Evolutionary conservation across 1,140 invertebrate genomes (phyloP).

Genomic region (Odontomachus brunneus): DNA sequence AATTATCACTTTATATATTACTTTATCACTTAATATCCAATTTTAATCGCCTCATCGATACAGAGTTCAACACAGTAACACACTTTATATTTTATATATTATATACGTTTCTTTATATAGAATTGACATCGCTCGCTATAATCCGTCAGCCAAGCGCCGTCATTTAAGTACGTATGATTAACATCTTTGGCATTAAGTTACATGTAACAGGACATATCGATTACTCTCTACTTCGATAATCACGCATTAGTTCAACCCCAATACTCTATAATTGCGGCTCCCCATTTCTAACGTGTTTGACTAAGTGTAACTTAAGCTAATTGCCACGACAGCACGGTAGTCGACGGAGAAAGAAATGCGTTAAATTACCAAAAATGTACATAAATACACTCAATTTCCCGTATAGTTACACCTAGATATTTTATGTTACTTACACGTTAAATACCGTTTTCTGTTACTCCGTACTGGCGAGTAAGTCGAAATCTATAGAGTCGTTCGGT

Average conservation of each 20-base stretch:
- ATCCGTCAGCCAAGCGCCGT: slow-evolving; percentile 35
- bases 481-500: slow-evolving; percentile 71
- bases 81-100: slow-evolving; percentile 42
- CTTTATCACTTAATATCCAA: not conserved
- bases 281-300: slow-evolving; percentile 21
- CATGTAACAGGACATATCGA: slow-evolving; percentile 44
- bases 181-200: slow-evolving; percentile 45
- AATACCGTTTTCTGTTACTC: slow-evolving; percentile 55
- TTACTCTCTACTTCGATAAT: slow-evolving; percentile 48
- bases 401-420: slow-evolving; percentile 67
- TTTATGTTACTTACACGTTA: slow-evolving; percentile 66
- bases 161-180: slow-evolving; percentile 26
- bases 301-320: slow-evolving; percentile 35
- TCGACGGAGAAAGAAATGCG: slow-evolving; percentile 56
- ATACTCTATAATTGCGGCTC: slow-evolving; percentile 34
- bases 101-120: slow-evolving; percentile 9
- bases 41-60: slow-evolving; percentile 32
- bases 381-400: slow-evolving; percentile 74
- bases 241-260: slow-evolving; percentile 40
- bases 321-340: slow-evolving; percentile 46
- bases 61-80: slow-evolving; percentile 45
- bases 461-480: slow-evolving; percentile 75
- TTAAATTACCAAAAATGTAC: slow-evolving; percentile 59
- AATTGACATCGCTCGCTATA: slow-evolving; percentile 22
- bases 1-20: slow-evolving; percentile 8